These are phyloP conservation scores for Zophobas morio DNA, from an alignment of 1,140 invertebrate species.

Conservation along the genomic window DNA sequence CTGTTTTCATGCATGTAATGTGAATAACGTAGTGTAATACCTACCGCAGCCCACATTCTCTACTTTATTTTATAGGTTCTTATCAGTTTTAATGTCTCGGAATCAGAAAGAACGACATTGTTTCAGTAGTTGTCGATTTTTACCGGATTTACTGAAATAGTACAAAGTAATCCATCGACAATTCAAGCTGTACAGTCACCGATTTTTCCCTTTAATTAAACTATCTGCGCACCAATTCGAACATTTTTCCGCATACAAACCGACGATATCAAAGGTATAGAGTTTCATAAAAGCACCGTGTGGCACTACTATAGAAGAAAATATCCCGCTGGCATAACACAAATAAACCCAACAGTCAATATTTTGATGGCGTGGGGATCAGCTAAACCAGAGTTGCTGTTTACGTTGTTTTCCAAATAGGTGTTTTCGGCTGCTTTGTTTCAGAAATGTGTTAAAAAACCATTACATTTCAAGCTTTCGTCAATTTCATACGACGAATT, in stretches of 20 bases:
- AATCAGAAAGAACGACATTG: too few relatives aligned
- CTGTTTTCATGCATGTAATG: conserved; percentile 42
- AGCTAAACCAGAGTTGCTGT: not conserved
- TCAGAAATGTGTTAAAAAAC: not conserved
- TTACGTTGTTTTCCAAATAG: conserved; percentile 15
- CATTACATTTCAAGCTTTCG: too few relatives aligned
- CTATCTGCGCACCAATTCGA: too few relatives aligned
- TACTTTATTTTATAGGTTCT: conserved; percentile 23
- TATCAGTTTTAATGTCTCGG: not conserved
- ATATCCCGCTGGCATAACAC: conserved; percentile 6
- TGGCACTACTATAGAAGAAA: conserved; percentile 1
- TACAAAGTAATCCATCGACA: too few relatives aligned
- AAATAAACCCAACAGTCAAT: conserved; percentile 20
- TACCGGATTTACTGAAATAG: too few relatives aligned
- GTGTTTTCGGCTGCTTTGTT: not conserved
- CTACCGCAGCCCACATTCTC: conserved; percentile 26
- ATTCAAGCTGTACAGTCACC: too few relatives aligned
- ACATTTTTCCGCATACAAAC: not conserved
- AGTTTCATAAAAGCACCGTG: conserved; percentile 8
- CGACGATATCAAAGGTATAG: not conserved
- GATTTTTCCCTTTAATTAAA: not conserved
- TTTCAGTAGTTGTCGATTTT: too few relatives aligned
- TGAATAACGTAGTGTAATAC: conserved; percentile 32
- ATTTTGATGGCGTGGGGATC: not conserved
- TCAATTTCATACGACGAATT: too few relatives aligned